Evolutionary conservation across 2,888 invertebrate species (phyloP).

Genomic region (Lithophane socia): DNA sequence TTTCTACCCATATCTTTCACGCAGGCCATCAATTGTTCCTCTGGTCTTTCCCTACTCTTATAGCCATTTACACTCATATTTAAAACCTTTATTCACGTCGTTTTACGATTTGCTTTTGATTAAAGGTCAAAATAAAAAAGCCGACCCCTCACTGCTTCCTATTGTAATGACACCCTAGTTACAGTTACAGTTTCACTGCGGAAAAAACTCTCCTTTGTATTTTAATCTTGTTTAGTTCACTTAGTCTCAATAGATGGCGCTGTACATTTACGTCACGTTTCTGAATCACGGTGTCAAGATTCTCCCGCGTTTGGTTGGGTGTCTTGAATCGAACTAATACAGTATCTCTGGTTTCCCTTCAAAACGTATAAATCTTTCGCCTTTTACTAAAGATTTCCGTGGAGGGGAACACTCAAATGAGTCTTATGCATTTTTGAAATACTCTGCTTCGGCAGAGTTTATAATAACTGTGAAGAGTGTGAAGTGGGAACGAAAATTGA

Average conservation of each 20-base stretch:
- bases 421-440: constrained; percentile 80
- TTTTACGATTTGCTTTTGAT: neutral
- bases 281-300: neutral
- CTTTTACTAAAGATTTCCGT: constrained; percentile 95
- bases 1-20: too few relatives aligned
- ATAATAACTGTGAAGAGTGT: neutral
- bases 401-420: constrained; percentile 94
- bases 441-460: constrained; percentile 31
- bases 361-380: constrained; percentile 94
- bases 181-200: too few relatives aligned
- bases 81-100: neutral
- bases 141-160: neutral
- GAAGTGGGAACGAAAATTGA: too few relatives aligned
- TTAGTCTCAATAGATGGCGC: constrained; percentile 38
- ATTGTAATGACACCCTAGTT: neutral
- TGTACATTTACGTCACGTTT: constrained; percentile 18
- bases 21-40: too few relatives aligned
- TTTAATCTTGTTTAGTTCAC: neutral
- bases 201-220: neutral
- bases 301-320: neutral
- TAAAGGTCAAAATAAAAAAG: neutral
- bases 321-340: accelerated
- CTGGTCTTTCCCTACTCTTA: too few relatives aligned
- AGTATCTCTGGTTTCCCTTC: constrained; percentile 91
- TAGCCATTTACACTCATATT: neutral